Conservation (phyloP, 2,888 invertebrate genomes). For the Chesias legatella region DNA sequence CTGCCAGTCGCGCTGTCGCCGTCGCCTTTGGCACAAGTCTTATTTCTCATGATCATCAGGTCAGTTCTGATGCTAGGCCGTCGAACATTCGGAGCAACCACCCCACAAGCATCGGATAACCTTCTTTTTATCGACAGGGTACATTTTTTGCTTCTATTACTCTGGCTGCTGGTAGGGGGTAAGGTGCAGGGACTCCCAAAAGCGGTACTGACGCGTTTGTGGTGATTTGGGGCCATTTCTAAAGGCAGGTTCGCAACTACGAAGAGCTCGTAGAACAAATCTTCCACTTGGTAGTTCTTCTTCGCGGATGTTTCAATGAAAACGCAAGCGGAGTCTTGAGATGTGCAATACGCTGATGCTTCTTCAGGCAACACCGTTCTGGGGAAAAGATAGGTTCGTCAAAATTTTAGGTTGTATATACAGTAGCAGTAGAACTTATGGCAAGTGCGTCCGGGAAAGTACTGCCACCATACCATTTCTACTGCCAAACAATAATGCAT, state of each 20-base stretch:
- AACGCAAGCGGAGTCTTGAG: constrained; percentile 87
- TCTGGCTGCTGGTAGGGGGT: constrained; percentile 84
- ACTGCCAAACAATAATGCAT: no score
- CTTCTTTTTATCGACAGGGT: constrained; percentile 90
- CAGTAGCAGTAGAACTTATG: no score
- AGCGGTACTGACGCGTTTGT: constrained; percentile 87
- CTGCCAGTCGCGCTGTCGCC: constrained; percentile 81
- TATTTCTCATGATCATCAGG: constrained; percentile 92
- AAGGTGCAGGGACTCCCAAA: constrained; percentile 89
- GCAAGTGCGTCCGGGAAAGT: no score
- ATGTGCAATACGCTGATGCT: constrained; percentile 87
- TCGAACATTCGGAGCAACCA: constrained; percentile 92
- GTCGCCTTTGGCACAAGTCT: constrained; percentile 87
- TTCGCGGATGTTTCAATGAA: constrained; percentile 93
- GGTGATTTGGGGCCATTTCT: constrained; percentile 94
- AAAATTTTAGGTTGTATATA: not conserved
- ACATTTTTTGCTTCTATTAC: constrained; percentile 85
- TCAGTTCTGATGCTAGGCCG: constrained; percentile 94
- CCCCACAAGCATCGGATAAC: constrained; percentile 92
- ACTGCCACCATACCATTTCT: no score
- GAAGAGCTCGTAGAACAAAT: constrained; percentile 91
- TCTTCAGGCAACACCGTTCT: constrained; percentile 90
- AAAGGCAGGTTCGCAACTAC: constrained; percentile 89
- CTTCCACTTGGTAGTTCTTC: constrained; percentile 89
- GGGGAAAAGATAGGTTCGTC: constrained; percentile 24